These are phyloP conservation scores for Apogon talboti DNA, from an alignment of 2,797 vertebrate species.

Conservation along the genomic window DNA sequence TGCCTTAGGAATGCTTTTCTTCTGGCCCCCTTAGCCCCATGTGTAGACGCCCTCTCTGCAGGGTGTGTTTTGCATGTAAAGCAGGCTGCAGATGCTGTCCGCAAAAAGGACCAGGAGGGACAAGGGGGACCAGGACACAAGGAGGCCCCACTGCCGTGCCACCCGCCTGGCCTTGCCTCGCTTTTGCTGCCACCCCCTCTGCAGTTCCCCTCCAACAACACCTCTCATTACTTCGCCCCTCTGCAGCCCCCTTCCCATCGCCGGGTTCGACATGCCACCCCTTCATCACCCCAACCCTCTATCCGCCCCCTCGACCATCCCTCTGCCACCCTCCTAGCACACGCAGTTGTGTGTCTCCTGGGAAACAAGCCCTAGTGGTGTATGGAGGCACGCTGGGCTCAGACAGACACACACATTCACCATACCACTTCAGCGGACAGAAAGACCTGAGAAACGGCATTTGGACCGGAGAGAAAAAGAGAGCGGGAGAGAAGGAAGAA, in stretches of 20 bases:
- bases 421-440: constrained; percentile 59
- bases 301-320: constrained; percentile 61
- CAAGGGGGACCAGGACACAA: constrained; percentile 78
- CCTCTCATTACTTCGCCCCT: constrained; percentile 73
- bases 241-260: constrained; percentile 47
- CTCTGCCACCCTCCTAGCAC: constrained; percentile 80
- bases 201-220: constrained; percentile 63
- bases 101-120: constrained; percentile 75
- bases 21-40: constrained; percentile 78
- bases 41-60: constrained; percentile 81
- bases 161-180: constrained; percentile 78
- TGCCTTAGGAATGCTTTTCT: constrained; percentile 84
- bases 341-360: constrained; percentile 80
- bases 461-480: constrained; percentile 46
- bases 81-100: constrained; percentile 84
- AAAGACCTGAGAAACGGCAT: constrained; percentile 70
- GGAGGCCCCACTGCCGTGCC: constrained; percentile 80
- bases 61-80: constrained; percentile 85
- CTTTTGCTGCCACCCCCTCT: constrained; percentile 67
- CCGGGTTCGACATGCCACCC: constrained; percentile 67
- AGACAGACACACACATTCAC: constrained; percentile 48
- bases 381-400: constrained; percentile 70
- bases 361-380: constrained; percentile 74
- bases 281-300: constrained; percentile 59
- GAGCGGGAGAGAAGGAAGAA: constrained; percentile 27